phyloP scores from a whole-genome alignment of 2,113 vertebrate genomes.

The Spermophilus dauricus region DNA sequence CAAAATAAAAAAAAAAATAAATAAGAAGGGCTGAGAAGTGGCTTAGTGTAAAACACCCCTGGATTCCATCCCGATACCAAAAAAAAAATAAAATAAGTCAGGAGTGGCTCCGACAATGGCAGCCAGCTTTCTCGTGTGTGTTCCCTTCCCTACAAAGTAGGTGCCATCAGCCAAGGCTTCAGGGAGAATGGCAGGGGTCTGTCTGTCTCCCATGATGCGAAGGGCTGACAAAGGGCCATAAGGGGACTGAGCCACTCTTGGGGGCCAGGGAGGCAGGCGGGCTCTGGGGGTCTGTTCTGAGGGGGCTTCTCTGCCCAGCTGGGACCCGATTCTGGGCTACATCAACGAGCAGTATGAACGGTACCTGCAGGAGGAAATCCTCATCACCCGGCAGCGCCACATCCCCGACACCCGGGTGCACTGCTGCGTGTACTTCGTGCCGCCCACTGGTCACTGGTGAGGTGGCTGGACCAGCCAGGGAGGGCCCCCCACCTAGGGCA shows the following conservation, averaged over 20 bases:
- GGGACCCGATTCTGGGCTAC: slow-evolving; percentile 96
- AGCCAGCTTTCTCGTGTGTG: too few relatives aligned
- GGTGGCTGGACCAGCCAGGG: not conserved
- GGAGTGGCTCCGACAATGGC: not conserved
- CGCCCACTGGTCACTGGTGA: slow-evolving; percentile 97
- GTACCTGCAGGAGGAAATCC: slow-evolving; percentile 95
- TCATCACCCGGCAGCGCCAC: slow-evolving; percentile 94
- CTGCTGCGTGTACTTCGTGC: slow-evolving; percentile 96
- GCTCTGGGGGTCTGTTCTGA: not conserved
- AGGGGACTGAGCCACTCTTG: not conserved
- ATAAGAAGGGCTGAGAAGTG: too few relatives aligned
- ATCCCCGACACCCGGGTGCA: slow-evolving; percentile 97
- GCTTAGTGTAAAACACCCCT: too few relatives aligned
- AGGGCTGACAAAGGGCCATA: accelerated
- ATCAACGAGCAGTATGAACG: slow-evolving; percentile 96
- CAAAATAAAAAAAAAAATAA: not conserved
- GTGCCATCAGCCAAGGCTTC: not conserved
- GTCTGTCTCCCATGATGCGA: not conserved
- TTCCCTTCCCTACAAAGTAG: not conserved
- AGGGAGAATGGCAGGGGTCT: not conserved
- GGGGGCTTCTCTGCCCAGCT: slow-evolving; percentile 86
- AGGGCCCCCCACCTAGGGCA: not conserved
- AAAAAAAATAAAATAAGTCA: too few relatives aligned
- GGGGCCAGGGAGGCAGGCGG: not conserved
- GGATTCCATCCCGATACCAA: too few relatives aligned